These are phyloP conservation scores for Caerostris darwini DNA, from an alignment of 1,140 invertebrate genomes.

Conservation along the genomic window DNA sequence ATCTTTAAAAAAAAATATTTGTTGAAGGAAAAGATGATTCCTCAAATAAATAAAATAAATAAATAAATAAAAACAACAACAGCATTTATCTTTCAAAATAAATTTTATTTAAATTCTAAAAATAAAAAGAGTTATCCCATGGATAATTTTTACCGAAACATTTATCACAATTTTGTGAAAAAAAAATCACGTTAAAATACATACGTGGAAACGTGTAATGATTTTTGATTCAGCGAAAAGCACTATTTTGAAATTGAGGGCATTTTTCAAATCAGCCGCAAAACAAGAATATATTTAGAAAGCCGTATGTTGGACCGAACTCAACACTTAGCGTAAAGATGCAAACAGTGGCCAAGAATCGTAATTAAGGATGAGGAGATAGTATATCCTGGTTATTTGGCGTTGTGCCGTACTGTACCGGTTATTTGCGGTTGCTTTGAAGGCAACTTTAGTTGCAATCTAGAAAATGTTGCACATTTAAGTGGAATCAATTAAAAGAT, in stretches of 20 bases:
- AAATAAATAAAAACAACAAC: too few species aligned
- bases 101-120: too few species aligned
- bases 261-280: background rate
- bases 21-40: too few species aligned
- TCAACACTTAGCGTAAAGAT: background rate
- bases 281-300: background rate
- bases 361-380: conserved; percentile 12
- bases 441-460: background rate
- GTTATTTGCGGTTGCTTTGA: conserved; percentile 3
- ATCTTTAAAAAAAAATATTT: too few species aligned
- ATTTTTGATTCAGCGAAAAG: too few species aligned
- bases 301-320: background rate
- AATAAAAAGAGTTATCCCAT: too few species aligned
- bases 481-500: background rate
- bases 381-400: conserved; percentile 21
- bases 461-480: background rate
- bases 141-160: too few species aligned
- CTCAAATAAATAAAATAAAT: too few species aligned
- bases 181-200: too few species aligned
- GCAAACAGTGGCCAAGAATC: background rate
- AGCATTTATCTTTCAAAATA: too few species aligned
- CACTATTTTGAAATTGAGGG: background rate
- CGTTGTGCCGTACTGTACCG: background rate
- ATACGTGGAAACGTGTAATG: too few species aligned
- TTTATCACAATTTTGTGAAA: too few species aligned